Evolutionary conservation across 2,888 invertebrate species (phyloP), one percentile per base, ranked within the genome.

Genomic region (Magallana nippona): DNA sequence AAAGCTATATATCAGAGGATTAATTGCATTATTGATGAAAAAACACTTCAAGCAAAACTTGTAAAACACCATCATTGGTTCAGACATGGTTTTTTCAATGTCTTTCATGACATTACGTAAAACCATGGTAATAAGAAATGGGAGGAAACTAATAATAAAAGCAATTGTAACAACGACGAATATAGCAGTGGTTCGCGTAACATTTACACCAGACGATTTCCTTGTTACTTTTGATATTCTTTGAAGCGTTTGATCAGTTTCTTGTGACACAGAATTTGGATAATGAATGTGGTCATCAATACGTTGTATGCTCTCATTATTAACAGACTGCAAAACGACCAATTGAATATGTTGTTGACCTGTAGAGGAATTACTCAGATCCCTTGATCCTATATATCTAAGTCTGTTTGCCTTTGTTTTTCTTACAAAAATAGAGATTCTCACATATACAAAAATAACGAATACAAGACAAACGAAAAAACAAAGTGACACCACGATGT

Each of bases 401-500:
- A 10, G 78, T 15, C 82, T 62, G 10, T 60, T 83, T 11, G 83
- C 84, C 83, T 89, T 90, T 62, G 88, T 85, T 71, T 82, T 82
- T 83, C 86, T 85, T 60, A 90, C 87, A 56, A 80, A 79, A 10
- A 89, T 56, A 0, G 89, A 88, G 11, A 90, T 89, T 71, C 87
- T 86, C 32, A 87, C 85, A 85, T 90, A 90, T 22, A 89, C 85
- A n/a, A 89, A 86, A 10, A 85, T 85, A 79, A 89, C 89, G 79
- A 90, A 88, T 22, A 85, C 58, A 11, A 89, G 83, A 17, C 89
- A 89, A 58, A 88, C 83, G 83, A 89, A 83, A 79, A 90, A 90
- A 55, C 88, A 86, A 3, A 87, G 78, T 81, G 88, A 87, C 10
- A 90, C 85, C 78, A 89, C 87, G 10, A 88, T 86, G 87, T 89